These are phyloP conservation scores for Corythornis madagascariensis DNA, from an alignment of 2,113 vertebrate genomes.

Conservation along the genomic window DNA sequence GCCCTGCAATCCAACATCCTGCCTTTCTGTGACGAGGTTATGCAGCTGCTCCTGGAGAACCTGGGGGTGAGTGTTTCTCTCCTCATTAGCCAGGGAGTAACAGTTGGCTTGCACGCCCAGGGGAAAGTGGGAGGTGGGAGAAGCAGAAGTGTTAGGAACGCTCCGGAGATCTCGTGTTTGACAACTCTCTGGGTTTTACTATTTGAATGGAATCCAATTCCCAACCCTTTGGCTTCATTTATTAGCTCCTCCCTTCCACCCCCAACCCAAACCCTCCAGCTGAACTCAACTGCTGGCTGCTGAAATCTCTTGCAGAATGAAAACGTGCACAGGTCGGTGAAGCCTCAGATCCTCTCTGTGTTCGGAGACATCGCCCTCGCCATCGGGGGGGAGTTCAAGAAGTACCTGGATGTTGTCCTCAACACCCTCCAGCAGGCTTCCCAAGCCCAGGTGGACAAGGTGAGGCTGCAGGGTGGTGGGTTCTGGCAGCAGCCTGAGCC, in stretches of 20 bases:
- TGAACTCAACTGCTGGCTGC: neutral
- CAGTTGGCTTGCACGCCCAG: neutral
- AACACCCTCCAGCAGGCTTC: conserved; percentile 97
- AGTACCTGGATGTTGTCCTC: conserved; percentile 94
- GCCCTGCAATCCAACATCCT: conserved; percentile 94
- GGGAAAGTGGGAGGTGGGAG: conserved; percentile 47
- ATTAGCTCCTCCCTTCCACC: neutral
- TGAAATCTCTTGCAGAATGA: conserved; percentile 83
- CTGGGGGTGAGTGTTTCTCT: conserved; percentile 86
- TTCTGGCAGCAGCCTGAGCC: too few relatives aligned
- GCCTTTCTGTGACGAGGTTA: conserved; percentile 96
- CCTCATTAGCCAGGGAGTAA: conserved; percentile 1
- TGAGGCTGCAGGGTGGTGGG: conserved; percentile 11
- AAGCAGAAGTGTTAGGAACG: conserved; percentile 15
- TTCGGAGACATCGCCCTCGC: conserved; percentile 97
- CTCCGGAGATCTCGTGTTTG: neutral
- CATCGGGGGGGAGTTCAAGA: conserved; percentile 98
- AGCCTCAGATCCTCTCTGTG: conserved; percentile 96
- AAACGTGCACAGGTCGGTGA: conserved; percentile 96
- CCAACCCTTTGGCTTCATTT: neutral
- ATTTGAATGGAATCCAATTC: neutral
- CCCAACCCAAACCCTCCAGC: too few relatives aligned
- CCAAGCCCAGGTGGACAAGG: conserved; percentile 98
- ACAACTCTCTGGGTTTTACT: neutral
- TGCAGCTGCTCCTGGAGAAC: conserved; percentile 97